Base-by-base conservation (phyloP, 2,888 invertebrate genomes). In the Watsonalla cultraria region DNA sequence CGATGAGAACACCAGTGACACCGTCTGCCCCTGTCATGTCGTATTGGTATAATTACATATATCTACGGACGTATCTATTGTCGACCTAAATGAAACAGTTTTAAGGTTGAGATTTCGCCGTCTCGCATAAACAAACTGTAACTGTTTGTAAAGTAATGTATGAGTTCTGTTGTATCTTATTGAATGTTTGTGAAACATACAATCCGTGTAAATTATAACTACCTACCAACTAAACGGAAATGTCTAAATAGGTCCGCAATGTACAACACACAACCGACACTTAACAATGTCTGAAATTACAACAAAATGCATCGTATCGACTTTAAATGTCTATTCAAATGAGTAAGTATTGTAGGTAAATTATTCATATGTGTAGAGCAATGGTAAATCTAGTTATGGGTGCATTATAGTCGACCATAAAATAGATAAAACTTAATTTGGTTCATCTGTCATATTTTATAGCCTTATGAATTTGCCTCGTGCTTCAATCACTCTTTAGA, bases 391-490 rank as follows among this genome's bases (percentile, higher is more conserved):
- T 52, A 46, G 42, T 55, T 54, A 53, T 47, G 49, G 53, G 37
- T 50, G 53, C 46, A 57, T 55, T 45, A 52, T 60, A 54, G 54
- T 52, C 46, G 55, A 52, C 50, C 42, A 42, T 42, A 42, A 42
- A 42, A 42, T 2, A 8, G 47, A 55, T 59, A 54, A 59, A 57
- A 57, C 42, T 52, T 52, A 48, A 55, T 57, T 54, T 56, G 52
- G 48, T 52, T 47, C 55, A 53, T 48, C 46, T 49, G 51, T 53
- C 49, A 35, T 39, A 33, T 50, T 56, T 53, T 51, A 47, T 50
- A 45, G 50, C 35, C 42, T 15, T 49, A 46, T 46, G 48, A 39
- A 52, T 35, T 39, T 33, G 14, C 14, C 42, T 11, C 50, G 53
- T 47, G 8, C 48, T 46, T 46, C 39, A 47, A 45, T 53, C 35